Conservation (phyloP, 2,797 vertebrate genomes). For the Clamator glandarius region DNA sequence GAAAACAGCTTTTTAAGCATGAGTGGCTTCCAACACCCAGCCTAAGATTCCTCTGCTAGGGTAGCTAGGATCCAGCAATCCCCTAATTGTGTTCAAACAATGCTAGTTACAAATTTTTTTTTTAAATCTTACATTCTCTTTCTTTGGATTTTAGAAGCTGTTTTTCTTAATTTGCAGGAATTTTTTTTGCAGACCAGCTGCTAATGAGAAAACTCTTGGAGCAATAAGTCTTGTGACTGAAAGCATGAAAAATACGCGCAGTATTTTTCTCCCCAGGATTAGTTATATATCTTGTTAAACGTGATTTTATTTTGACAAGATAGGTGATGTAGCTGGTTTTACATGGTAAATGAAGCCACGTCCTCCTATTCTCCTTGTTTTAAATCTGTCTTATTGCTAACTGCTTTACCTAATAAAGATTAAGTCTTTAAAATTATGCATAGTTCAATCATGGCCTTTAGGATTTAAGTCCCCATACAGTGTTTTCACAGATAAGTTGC, state of each 20-base stretch:
- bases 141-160: background rate
- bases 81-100: background rate
- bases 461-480: background rate
- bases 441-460: background rate
- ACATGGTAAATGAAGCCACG: background rate
- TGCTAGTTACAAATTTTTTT: background rate
- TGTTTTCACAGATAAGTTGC: background rate
- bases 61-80: background rate
- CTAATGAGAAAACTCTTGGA: slow-evolving; percentile 1
- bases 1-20: background rate
- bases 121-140: background rate
- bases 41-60: background rate
- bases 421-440: background rate
- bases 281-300: background rate
- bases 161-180: background rate
- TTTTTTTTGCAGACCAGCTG: background rate
- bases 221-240: background rate
- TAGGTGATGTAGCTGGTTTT: background rate
- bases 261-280: background rate
- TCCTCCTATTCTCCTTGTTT: background rate
- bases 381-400: background rate
- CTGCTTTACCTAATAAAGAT: background rate
- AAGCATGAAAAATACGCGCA: background rate
- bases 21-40: background rate
- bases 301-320: background rate